Base-by-base conservation (phyloP, 2,888 invertebrate species). In the Eulithis prunata region DNA sequence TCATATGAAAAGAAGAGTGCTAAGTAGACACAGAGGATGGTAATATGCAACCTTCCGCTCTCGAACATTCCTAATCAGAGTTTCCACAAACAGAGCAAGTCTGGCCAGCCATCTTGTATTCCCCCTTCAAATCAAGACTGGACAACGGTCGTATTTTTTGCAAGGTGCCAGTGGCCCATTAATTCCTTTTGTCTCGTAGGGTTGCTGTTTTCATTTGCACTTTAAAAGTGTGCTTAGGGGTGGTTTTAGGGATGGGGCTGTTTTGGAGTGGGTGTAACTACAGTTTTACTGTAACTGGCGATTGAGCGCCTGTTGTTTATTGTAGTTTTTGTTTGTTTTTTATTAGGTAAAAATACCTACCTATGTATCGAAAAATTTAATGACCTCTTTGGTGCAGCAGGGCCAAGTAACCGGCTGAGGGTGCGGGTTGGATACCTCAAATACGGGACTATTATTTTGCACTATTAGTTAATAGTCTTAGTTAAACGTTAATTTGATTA, bases 151-250 rank as follows among this genome's bases (percentile, higher is more conserved):
- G 28, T 52, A 7, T 43, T 59, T 59, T 64, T 63, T 66, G 69
- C 72, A 77, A 76, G 75, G 76, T 77, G 70, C 70, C 71, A 59
- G 68, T 71, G 56, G 68, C 71, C 73, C 78, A 79, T 79, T 83
- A 80, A 79, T 81, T 81, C 75, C 76, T 82, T 81, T 83, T 81
- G 82, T 81, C 77, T 76, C 28, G 52, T 14, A 59, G 66, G 66
- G 66, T 41, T 66, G 55, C 55, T 62, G 62, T 58, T 62, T 62
- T 62, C 55, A 62, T 66, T 66, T 62, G 62, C 62, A 66, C 62
- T 62, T 62, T 62, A 54, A 62, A 62, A 62, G 49, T 57, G 57
- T 54, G 28, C 47, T 36, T 51, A 52, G 45, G 53, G 61, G 51
- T 53, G 8, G 55, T 3, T 45, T 57, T 47, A 57, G 36, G 57